A percentile compares a stretch with the other conserved stretches of the same genome.
Evolutionary conservation across 37 sponge, comb jelly and placozoan species (phyloP).

Genomic region (Dysidea cf. avara): DNA sequence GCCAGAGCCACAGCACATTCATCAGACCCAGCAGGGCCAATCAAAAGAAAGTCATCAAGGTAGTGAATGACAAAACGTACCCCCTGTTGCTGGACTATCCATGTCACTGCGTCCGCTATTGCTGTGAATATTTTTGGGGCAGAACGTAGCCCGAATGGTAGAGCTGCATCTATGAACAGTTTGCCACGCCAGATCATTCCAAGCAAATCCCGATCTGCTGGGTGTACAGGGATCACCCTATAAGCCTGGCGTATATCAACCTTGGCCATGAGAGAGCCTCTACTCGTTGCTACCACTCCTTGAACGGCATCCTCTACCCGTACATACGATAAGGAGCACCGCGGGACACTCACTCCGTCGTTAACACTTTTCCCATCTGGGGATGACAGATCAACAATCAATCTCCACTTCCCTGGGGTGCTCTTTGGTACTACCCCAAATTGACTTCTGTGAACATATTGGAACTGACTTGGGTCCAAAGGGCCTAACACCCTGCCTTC

Average conservation of each 20-base stretch:
- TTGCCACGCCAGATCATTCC: slow-evolving; percentile 20
- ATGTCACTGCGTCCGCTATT: too few relatives aligned
- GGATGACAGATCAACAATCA: slow-evolving; percentile 44
- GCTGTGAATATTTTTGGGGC: too few relatives aligned
- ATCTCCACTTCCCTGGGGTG: slow-evolving; percentile 22
- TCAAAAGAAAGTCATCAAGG: slow-evolving; percentile 9
- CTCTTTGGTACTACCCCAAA: slow-evolving; percentile 35
- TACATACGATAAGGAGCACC: slow-evolving; percentile 12
- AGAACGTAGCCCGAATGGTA: too few relatives aligned
- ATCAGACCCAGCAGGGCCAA: background rate
- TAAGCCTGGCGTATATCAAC: slow-evolving; percentile 21
- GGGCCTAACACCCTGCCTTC: slow-evolving; percentile 10
- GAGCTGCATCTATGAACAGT: slow-evolving; percentile 23
- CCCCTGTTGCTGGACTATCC: slow-evolving; percentile 1
- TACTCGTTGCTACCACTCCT: background rate
- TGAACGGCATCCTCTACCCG: too few relatives aligned
- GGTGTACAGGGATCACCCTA: slow-evolving; percentile 34
- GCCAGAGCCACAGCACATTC: background rate
- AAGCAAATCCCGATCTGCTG: slow-evolving; percentile 31
- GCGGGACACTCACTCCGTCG: slow-evolving; percentile 11
- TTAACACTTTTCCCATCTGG: slow-evolving; percentile 28
- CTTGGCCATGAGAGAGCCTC: slow-evolving; percentile 15
- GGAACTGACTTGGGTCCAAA: background rate
- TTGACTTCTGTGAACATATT: background rate
- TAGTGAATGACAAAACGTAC: slow-evolving; percentile 1